phyloP scores from a whole-genome alignment of 2,113 vertebrate species.

The Ptilonorhynchus violaceus region DNA sequence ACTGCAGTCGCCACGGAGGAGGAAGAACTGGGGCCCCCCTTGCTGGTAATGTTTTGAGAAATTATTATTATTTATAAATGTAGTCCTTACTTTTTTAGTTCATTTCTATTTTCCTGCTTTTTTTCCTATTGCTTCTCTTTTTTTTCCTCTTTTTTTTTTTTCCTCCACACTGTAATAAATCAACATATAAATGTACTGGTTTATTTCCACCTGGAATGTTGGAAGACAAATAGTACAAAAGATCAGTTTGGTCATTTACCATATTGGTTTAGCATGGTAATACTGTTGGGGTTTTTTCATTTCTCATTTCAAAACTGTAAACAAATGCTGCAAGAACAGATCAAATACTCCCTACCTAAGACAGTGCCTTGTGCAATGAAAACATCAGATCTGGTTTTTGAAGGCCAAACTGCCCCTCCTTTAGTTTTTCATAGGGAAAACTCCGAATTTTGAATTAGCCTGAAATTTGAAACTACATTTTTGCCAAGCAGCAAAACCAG shows the following conservation, averaged over 20 bases:
- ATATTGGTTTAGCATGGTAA: conserved; percentile 47
- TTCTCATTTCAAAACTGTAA: conserved; percentile 21
- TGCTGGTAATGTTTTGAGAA: not conserved
- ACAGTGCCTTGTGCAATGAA: not conserved
- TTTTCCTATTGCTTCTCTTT: not conserved
- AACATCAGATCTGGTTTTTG: conserved; percentile 27
- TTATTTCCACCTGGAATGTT: conserved; percentile 67
- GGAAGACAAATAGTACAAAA: conserved; percentile 65
- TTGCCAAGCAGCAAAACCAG: conserved; percentile 18
- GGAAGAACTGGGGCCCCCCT: not conserved
- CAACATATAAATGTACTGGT: conserved; percentile 60
- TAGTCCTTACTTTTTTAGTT: not conserved
- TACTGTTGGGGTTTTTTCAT: not conserved
- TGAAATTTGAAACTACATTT: not conserved
- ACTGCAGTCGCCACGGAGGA: not conserved
- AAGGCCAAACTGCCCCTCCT: conserved; percentile 39
- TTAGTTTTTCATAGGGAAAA: not conserved
- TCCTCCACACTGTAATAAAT: conserved; percentile 63
- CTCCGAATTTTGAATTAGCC: not conserved
- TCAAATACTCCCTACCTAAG: not conserved
- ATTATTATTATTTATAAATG: not conserved
- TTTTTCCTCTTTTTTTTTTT: not conserved
- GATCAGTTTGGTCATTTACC: conserved; percentile 71
- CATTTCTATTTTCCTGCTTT: not conserved
- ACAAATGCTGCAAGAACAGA: not conserved